Evolutionary conservation across 2,113 vertebrate genomes (phyloP), one percentile per base, ranked within the genome.

Genomic region (Cinclus mexicanus): DNA sequence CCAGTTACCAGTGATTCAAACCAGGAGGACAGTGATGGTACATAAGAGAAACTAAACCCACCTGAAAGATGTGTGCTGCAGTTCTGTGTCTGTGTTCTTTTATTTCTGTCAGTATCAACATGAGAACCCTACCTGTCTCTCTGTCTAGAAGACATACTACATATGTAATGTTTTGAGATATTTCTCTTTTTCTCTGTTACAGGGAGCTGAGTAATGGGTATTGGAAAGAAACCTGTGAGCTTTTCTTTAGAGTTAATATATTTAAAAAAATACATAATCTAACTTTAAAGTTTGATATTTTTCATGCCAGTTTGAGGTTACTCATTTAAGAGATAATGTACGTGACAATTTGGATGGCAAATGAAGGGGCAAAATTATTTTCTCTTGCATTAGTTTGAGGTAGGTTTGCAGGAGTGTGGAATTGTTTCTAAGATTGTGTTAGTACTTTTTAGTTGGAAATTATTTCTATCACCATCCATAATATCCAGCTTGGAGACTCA

Each of bases 281-380:
- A 8, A 47, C 72, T 96, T 88, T 89, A 64, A 92, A 83, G 41
- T 52, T 83, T 85, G 56, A 4, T 93, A 17, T 37, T 91, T 89
- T 83, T 90, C 21, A 25, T 87, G 63, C 41, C 49, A 63, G 22
- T 83, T 95, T 91, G 88, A 83, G 94, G 78, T 88, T 47, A 84
- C 57, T 39, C 31, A 29, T 52, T 82, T 84, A 93, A 63, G 63
- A 75, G 39, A 33, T 35, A 71, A 63, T 33, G 65, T 39, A 80
- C 74, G 41, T 76, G 50, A 87, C 53, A 91, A 50, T 90, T 84
- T 90, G n/a, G 44, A 44, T 89, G 44, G 24, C 85, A 85, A 76
- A 71, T 90, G 25, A 70, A 90, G 95, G 47, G 4, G 10, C n/a
- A 60, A 47, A 47, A 78, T 69, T 11, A 26, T 60, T 69, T 87